Evolutionary conservation across 2,113 vertebrate species (phyloP), one percentile per base, ranked within the genome.

Genomic region (Planiliza haematocheilus): DNA sequence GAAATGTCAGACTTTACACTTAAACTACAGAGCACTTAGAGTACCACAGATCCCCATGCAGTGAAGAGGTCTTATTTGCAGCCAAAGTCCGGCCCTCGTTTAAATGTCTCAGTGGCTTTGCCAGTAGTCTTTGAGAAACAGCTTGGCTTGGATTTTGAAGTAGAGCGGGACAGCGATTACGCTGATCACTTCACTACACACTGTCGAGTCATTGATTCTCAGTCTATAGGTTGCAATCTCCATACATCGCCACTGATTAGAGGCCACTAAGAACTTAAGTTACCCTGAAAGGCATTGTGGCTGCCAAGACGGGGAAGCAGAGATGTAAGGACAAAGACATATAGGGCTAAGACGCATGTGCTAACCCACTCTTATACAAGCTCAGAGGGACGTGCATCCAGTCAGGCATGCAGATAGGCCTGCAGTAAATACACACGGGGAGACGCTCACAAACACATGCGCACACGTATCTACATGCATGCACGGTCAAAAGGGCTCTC

Each of bases 121-220:
- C 75, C 72, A 84, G 82, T 83, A 80, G 53, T 74, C 65, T 74
- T 70, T 67, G 51, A 78, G 73, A 90, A 89, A 89, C 59, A 77
- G 87, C 81, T 89, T 87, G 74, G 71, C 79, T 87, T 83, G 79
- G 78, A 84, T 83, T 86, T 88, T 85, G 37, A 88, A 81, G 73
- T 74, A 73, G 84, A 81, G 84, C 69, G 17, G 70, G 88, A 78
- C 80, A 52, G 75, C 59, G 65, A 82, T 87, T 87, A 87, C 74
- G 81, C 77, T 74, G 81, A 90, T 85, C 81, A 79, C 87, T 88
- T 87, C 70, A 71, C 73, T 83, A 87, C 87, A 88, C 84, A 43
- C 79, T 79, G 86, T 87, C 57, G 59, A 88, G 43, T 87, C 89
- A 88, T 89, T 89, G 90, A 90, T 91, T 85, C 77, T 79, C 62